Conservation (phyloP, 2,888 invertebrate genomes). For the Boloria euphrosyne region DNA sequence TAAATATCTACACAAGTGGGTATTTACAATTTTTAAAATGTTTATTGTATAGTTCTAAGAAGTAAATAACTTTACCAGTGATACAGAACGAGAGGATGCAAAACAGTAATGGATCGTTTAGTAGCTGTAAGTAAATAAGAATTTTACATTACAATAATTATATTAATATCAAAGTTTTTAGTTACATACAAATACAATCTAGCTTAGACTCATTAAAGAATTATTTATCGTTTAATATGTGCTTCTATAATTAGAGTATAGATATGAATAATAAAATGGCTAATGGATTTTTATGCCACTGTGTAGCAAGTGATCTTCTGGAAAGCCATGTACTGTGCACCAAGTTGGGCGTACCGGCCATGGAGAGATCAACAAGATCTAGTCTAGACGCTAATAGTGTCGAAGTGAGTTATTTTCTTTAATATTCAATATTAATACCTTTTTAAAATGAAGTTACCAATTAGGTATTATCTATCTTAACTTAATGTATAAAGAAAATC, state of each 20-base stretch:
- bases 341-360: slow-evolving; percentile 63
- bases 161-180: slow-evolving; percentile 55
- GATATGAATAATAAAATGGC: slow-evolving; percentile 74
- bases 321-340: slow-evolving; percentile 77
- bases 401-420: slow-evolving; percentile 64
- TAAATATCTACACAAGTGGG: slow-evolving; percentile 20
- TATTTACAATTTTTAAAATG: slow-evolving; percentile 15
- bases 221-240: slow-evolving; percentile 66
- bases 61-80: no score
- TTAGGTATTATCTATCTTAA: background rate
- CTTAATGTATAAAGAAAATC: no score
- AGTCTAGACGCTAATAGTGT: slow-evolving; percentile 76
- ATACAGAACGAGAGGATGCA: slow-evolving; percentile 52
- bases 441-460: background rate
- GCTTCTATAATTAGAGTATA: slow-evolving; percentile 61
- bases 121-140: slow-evolving; percentile 66
- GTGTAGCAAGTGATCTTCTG: slow-evolving; percentile 77
- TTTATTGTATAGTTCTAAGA: no score
- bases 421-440: background rate
- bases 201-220: slow-evolving; percentile 45
- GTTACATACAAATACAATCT: slow-evolving; percentile 44
- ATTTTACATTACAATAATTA: slow-evolving; percentile 28
- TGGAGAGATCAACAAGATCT: slow-evolving; percentile 73
- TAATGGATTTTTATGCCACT: slow-evolving; percentile 71
- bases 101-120: slow-evolving; percentile 71